Conservation (phyloP, 1,140 invertebrate species). For the Macrosteles quadrilineatus region DNA sequence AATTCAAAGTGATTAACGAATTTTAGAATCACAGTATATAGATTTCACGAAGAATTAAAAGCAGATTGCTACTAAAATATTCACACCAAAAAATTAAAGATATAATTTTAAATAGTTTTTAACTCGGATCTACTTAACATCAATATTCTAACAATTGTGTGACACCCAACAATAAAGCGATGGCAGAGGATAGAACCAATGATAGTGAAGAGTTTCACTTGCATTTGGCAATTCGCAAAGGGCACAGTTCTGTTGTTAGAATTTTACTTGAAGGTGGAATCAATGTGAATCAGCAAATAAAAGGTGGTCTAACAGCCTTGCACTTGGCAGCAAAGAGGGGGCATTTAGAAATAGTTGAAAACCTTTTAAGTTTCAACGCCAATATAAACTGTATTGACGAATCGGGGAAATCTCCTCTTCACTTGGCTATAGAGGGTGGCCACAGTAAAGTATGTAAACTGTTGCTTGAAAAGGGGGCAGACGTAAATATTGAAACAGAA, state of each 20-base stretch:
- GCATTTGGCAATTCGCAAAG: slow-evolving; percentile 9
- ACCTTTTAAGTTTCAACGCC: neutral
- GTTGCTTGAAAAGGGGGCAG: neutral
- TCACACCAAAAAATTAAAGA: too few species aligned
- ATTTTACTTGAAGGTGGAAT: neutral
- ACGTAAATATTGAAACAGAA: neutral
- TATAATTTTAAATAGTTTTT: too few species aligned
- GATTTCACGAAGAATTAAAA: too few species aligned
- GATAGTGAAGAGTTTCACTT: neutral
- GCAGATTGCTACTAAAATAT: too few species aligned
- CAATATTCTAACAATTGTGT: too few species aligned
- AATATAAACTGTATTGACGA: neutral
- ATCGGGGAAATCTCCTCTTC: neutral
- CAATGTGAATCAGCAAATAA: neutral
- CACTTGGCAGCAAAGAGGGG: slow-evolving; percentile 3
- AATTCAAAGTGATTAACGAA: too few species aligned
- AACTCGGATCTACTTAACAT: too few species aligned
- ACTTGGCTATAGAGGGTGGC: neutral
- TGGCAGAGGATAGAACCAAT: too few species aligned
- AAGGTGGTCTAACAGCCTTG: slow-evolving; percentile 2
- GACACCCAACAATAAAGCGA: too few species aligned
- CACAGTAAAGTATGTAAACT: neutral
- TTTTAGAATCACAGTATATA: too few species aligned
- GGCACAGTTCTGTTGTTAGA: neutral
- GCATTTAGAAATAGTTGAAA: slow-evolving; percentile 8